These are phyloP conservation scores for Agelas oroides DNA, from an alignment of 37 sponge, comb jelly and placozoan genomes.

Conservation along the genomic window DNA sequence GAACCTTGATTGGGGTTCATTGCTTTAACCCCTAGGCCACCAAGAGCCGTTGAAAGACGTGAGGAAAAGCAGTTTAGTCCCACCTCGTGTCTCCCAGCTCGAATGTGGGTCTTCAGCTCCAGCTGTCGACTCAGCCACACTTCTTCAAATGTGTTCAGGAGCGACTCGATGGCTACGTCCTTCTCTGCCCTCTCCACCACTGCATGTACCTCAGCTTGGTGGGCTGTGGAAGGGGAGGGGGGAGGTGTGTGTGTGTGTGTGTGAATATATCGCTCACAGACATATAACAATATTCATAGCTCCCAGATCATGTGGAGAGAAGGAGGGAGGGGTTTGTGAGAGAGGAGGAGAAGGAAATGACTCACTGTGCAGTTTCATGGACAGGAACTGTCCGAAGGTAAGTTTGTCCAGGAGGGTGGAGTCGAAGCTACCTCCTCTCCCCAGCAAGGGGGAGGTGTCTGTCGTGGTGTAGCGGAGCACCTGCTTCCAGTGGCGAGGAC, in stretches of 20 bases:
- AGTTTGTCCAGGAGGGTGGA: slow-evolving; percentile 39
- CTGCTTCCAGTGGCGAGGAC: slow-evolving; percentile 98
- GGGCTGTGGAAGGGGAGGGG: slow-evolving; percentile 25
- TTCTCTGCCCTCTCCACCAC: slow-evolving; percentile 81
- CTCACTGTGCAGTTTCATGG: slow-evolving; percentile 59
- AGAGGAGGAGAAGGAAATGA: too few species aligned
- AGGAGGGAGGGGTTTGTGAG: too few species aligned
- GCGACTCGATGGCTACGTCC: slow-evolving; percentile 87
- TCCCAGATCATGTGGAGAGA: too few species aligned
- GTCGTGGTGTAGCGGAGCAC: slow-evolving; percentile 55
- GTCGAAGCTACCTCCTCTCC: slow-evolving; percentile 46
- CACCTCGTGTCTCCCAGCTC: slow-evolving; percentile 24
- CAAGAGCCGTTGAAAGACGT: too few species aligned
- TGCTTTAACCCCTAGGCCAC: too few species aligned
- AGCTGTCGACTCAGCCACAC: slow-evolving; percentile 93
- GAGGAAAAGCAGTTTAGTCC: too few species aligned
- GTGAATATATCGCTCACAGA: too few species aligned
- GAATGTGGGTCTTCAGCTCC: slow-evolving; percentile 56
- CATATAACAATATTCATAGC: background rate
- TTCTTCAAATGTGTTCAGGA: slow-evolving; percentile 91
- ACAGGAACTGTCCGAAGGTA: slow-evolving; percentile 55
- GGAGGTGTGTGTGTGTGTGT: background rate
- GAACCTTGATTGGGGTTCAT: too few species aligned
- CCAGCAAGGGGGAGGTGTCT: slow-evolving; percentile 5
- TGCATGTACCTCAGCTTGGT: slow-evolving; percentile 55